Evolutionary conservation across 2,113 vertebrate genomes (phyloP), one percentile per base, ranked within the genome.

Genomic region (Ptyas mucosa): DNA sequence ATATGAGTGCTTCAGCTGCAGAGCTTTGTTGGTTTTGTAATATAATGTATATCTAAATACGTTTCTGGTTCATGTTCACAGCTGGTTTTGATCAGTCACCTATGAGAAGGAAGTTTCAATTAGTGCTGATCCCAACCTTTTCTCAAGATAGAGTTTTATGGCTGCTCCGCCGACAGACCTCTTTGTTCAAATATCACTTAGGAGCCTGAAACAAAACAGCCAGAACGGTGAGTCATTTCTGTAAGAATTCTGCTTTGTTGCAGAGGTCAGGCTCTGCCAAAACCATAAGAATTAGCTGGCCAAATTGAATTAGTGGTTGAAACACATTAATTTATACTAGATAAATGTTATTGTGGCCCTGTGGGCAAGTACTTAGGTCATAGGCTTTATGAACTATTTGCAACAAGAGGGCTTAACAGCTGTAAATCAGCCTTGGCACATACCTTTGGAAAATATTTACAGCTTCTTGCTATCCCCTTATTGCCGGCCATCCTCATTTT

Each of bases 291-390:
- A 97, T 94, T 96, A 97, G 95, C 94, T 95, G 88, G 95, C 96
- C 96, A 97, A 97, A 97, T 96, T 97, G 97, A 98, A 98, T 98
- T 98, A 97, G 96, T 1, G 26, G 96, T 95, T 96, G 96, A 97
- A 98, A 95, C 96, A 95, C 96, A 96, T 97, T 97, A 97, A 98
- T 98, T 98, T 97, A 97, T 97, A 95, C 97, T 98, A 96, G 96
- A 96, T 97, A 98, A 98, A 98, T 98, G 97, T 98, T 98, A 97
- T 97, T 97, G 96, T 97, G 97, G 96, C 97, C 97, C 97, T 94
- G 54, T 97, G 97, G 97, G 97, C 95, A 97, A 98, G 95, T 92
- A 94, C 95, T 95, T 96, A 97, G 97, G 97, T 97, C 96, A 95
- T 88, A 96, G 95, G 96, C 95, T 97, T 98, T 97, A 96, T 94